These are phyloP conservation scores for Salticus scenicus DNA, from an alignment of 2,888 invertebrate species.

Conservation along the genomic window DNA sequence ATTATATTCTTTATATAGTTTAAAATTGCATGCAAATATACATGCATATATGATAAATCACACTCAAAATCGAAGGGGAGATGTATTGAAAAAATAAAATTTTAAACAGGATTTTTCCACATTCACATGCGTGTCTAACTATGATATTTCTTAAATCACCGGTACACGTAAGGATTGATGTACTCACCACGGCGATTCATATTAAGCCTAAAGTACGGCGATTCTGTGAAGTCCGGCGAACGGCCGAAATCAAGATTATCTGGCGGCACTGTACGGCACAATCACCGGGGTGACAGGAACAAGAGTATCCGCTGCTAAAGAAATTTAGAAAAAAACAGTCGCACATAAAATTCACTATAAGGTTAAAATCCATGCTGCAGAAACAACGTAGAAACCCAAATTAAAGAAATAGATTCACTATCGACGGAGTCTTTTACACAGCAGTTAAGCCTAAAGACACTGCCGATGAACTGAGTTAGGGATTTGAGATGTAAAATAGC, in stretches of 20 bases:
- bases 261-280: conserved; percentile 15
- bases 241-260: conserved; percentile 21
- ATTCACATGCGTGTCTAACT: no score
- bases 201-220: conserved; percentile 62
- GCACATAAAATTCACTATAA: conserved; percentile 16
- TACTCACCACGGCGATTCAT: conserved; percentile 33
- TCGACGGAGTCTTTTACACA: neutral
- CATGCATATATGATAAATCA: no score
- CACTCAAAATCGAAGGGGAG: no score
- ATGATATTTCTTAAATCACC: no score
- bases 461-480: conserved; percentile 37
- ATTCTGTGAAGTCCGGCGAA: neutral
- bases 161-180: no score
- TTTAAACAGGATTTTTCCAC: no score
- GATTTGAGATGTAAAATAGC: conserved; percentile 36
- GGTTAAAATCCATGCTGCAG: neutral
- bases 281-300: neutral
- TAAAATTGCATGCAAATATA: no score
- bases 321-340: neutral
- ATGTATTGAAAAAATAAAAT: no score
- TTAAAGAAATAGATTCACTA: conserved; percentile 28
- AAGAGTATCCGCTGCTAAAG: conserved; percentile 31
- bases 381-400: conserved; percentile 23
- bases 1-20: no score
- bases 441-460: conserved; percentile 47